These are phyloP conservation scores for Hiodon tergisus DNA, from an alignment of 2,113 vertebrate genomes.

Conservation along the genomic window DNA sequence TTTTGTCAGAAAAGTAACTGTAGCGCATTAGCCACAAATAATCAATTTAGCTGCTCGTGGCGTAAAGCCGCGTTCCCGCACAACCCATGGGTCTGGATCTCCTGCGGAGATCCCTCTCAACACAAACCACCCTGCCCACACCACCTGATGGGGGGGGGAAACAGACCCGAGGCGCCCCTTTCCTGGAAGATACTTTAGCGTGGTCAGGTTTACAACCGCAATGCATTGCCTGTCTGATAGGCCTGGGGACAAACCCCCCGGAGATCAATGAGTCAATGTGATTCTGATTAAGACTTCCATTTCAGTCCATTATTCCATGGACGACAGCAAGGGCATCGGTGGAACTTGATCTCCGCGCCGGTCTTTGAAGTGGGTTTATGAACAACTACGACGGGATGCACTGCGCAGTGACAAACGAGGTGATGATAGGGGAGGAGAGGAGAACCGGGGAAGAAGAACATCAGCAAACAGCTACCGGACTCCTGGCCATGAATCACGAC, in stretches of 20 bases:
- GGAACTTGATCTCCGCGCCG: constrained; percentile 48
- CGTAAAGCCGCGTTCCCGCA: background rate
- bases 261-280: constrained; percentile 49
- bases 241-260: background rate
- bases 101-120: constrained; percentile 11
- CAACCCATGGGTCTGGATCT: constrained; percentile 9
- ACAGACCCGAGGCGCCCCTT: constrained; percentile 24
- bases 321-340: constrained; percentile 12
- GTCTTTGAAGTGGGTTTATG: constrained; percentile 72
- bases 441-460: constrained; percentile 60
- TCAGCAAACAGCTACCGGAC: constrained; percentile 52
- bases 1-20: too few species aligned
- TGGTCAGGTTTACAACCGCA: constrained; percentile 39
- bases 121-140: background rate
- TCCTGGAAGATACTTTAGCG: constrained; percentile 29
- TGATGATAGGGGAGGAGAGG: constrained; percentile 63
- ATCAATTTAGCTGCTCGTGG: background rate
- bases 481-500: constrained; percentile 60
- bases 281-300: constrained; percentile 60
- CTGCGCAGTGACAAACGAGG: constrained; percentile 66
- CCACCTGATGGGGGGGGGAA: constrained; percentile 1
- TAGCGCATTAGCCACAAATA: too few species aligned
- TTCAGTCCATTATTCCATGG: constrained; percentile 56
- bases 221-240: constrained; percentile 20
- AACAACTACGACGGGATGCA: constrained; percentile 30